phyloP scores from a whole-genome alignment of 2,797 vertebrate species.

The Danio aesculapii region DNA sequence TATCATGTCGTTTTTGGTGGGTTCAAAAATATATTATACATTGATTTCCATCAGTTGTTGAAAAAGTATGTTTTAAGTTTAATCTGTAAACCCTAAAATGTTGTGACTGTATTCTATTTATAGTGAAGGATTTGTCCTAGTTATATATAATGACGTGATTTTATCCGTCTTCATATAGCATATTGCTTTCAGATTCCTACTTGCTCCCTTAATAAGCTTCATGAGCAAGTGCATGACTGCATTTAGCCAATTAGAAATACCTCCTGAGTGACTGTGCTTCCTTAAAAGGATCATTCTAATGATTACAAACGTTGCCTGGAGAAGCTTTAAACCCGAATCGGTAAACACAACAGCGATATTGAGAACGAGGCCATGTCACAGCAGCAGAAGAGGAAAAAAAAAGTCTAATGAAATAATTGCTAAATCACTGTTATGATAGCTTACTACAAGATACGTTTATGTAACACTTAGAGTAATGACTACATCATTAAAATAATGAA shows the following conservation, averaged over 20 bases:
- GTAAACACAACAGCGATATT: constrained; percentile 73
- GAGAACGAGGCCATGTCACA: constrained; percentile 70
- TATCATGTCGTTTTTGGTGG: no score
- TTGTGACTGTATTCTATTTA: not conserved
- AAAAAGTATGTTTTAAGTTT: no score
- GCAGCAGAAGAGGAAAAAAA: constrained; percentile 78
- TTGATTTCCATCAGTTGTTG: no score
- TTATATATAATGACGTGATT: not conserved
- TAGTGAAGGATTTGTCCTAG: not conserved
- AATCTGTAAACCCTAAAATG: not conserved
- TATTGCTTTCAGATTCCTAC: not conserved
- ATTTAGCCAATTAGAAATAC: constrained; percentile 9
- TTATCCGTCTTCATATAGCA: not conserved
- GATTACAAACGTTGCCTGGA: constrained; percentile 4
- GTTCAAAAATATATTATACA: no score
- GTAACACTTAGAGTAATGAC: constrained; percentile 17
- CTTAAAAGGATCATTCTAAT: not conserved
- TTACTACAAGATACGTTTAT: constrained; percentile 25
- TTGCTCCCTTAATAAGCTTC: not conserved
- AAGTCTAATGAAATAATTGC: constrained; percentile 52
- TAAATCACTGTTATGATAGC: constrained; percentile 25
- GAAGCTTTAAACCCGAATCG: constrained; percentile 67
- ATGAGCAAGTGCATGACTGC: not conserved
- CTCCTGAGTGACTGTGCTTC: not conserved
- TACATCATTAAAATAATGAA: constrained; percentile 37